Conservation (phyloP, 2,113 vertebrate genomes). For the Tachycineta bicolor region DNA sequence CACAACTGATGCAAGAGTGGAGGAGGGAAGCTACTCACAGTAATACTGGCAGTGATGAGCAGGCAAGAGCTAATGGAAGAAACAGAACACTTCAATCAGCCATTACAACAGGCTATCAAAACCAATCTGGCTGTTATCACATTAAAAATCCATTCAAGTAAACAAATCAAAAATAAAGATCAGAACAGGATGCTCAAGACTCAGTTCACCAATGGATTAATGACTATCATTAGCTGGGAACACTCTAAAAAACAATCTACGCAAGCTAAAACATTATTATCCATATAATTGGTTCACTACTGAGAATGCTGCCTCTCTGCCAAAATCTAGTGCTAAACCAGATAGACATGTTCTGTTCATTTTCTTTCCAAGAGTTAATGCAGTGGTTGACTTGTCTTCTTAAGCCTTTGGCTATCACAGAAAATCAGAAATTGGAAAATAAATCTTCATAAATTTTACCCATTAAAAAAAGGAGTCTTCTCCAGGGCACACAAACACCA, state of each 20-base stretch:
- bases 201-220: slow-evolving; percentile 12
- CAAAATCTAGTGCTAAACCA: slow-evolving; percentile 52
- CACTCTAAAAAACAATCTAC: not conserved
- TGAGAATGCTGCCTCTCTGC: slow-evolving; percentile 1
- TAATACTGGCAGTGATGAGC: slow-evolving; percentile 35
- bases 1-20: not conserved
- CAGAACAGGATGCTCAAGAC: not conserved
- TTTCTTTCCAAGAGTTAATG: slow-evolving; percentile 37
- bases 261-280: slow-evolving; percentile 14
- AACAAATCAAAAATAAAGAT: slow-evolving; percentile 26
- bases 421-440: slow-evolving; percentile 38
- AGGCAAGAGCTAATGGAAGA: slow-evolving; percentile 46
- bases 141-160: slow-evolving; percentile 43
- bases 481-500: not conserved
- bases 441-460: not conserved
- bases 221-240: not conserved
- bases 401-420: slow-evolving; percentile 30
- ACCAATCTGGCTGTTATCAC: slow-evolving; percentile 20
- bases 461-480: not conserved
- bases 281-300: not conserved
- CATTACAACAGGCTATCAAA: slow-evolving; percentile 48
- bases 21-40: not conserved
- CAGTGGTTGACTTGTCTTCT: slow-evolving; percentile 33
- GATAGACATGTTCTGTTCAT: slow-evolving; percentile 10
- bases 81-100: slow-evolving; percentile 46